Conservation (phyloP, 2,888 invertebrate genomes). For the Himalopsyche kuldschensis region DNA sequence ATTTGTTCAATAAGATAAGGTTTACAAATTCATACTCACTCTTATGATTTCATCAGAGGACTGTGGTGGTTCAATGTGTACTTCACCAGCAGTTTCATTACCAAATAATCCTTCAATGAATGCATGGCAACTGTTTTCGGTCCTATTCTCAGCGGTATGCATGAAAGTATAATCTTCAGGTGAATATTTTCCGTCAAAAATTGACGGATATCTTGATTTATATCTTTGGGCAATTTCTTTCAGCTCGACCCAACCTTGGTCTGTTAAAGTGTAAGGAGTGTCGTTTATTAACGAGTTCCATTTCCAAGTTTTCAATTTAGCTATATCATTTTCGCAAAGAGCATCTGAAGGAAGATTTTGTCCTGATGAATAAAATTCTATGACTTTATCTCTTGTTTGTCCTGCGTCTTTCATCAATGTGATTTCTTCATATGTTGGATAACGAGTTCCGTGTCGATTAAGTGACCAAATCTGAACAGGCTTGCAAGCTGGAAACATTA, state of each 20-base stretch:
- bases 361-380: conserved; percentile 60
- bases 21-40: conserved; percentile 43
- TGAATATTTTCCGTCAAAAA: conserved; percentile 53
- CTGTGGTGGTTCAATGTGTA: conserved; percentile 45
- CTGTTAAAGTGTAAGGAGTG: conserved; percentile 62
- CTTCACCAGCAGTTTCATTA: conserved; percentile 40
- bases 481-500: conserved; percentile 62
- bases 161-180: conserved; percentile 62
- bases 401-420: conserved; percentile 57
- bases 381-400: conserved; percentile 62
- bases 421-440: conserved; percentile 62
- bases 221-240: conserved; percentile 65
- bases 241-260: conserved; percentile 66
- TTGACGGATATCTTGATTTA: conserved; percentile 58
- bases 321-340: conserved; percentile 66
- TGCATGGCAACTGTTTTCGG: conserved; percentile 62
- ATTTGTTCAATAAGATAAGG: no score
- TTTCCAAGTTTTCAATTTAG: conserved; percentile 58
- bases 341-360: conserved; percentile 43
- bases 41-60: conserved; percentile 48
- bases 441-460: conserved; percentile 70
- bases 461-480: conserved; percentile 73
- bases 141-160: conserved; percentile 62
- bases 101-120: conserved; percentile 61
- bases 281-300: conserved; percentile 65